Base-by-base conservation (phyloP, 2,113 vertebrate species). In the Nestor notabilis region DNA sequence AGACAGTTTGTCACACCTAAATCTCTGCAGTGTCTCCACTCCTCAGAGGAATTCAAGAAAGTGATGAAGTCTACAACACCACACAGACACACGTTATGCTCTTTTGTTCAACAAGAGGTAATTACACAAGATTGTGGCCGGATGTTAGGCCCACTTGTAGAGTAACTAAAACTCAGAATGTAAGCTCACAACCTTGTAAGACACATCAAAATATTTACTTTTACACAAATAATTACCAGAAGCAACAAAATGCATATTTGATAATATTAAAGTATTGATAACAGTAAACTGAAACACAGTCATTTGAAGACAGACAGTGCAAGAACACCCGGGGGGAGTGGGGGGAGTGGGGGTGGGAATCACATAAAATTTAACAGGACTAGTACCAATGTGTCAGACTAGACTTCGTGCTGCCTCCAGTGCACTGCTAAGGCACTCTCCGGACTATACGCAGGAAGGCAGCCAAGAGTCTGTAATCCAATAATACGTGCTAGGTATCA, bases 81-180 rank as follows among this genome's bases (percentile, higher is more conserved):
- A 18, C 14, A 7, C 27, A 79, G 44, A 71, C 76, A 82, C 27
- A 20, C 4, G 0, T 70, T 82, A 64, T 0, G 4, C 46, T 94
- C 94, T 95, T 89, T 96, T 93, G 87, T 88, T 94, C 82, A 66
- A 87, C 49, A 56, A 81, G 79, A 76, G 52, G 58, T 90, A 96
- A 96, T 87, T 91, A 84, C 87, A 90, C 44, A 63, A 93, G 90
- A 78, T 19, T 76, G 55, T 58, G 56, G 77, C 77, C 7, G 29
- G 53, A 61, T 66, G 58, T 69, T 65, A 65, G 66, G 58, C 71
- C 53, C 65, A 56, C 19, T 87, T 14, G 1, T 11, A 56, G n/a
- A 70, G 63, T 49, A 85, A 83, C 83, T 75, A 88, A 81, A 94
- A 65, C 56, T 28, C 43, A 74, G 56, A 93, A 65, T 4, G 21